Evolutionary conservation across 1,140 invertebrate species (phyloP).

Genomic region (Helicorthomorpha holstii): DNA sequence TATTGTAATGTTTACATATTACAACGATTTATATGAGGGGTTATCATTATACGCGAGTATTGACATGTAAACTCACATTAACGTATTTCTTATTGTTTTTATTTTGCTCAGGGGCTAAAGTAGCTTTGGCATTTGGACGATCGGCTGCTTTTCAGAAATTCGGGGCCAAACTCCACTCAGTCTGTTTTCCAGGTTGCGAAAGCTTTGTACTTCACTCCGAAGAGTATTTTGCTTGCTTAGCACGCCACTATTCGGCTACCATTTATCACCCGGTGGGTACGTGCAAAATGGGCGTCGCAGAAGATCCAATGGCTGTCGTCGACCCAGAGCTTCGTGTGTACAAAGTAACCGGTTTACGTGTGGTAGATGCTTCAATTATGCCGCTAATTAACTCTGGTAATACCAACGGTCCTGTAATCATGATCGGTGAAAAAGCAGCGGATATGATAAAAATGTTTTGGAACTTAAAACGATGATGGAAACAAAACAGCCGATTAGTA

Average conservation of each 20-base stretch:
- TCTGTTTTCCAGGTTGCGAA: conserved; percentile 12
- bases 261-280: conserved; percentile 46
- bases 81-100: too few species aligned
- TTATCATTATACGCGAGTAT: too few species aligned
- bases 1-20: too few species aligned
- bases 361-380: conserved; percentile 55
- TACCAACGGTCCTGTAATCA: conserved; percentile 47
- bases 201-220: conserved; percentile 28
- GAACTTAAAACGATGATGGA: too few species aligned
- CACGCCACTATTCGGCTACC: conserved; percentile 49
- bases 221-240: conserved; percentile 55
- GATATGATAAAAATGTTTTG: conserved; percentile 44
- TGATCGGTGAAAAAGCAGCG: conserved; percentile 47
- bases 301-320: conserved; percentile 31
- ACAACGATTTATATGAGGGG: too few species aligned
- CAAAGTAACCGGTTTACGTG: conserved; percentile 37
- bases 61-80: too few species aligned
- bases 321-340: conserved; percentile 29
- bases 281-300: too few species aligned
- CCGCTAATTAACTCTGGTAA: conserved; percentile 46
- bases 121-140: conserved; percentile 56
- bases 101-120: conserved; percentile 36
- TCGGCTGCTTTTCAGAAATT: conserved; percentile 62
- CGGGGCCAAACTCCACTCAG: conserved; percentile 38
- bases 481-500: too few species aligned